phyloP scores from a whole-genome alignment of 2,888 invertebrate species.

The Xestia ashworthii region DNA sequence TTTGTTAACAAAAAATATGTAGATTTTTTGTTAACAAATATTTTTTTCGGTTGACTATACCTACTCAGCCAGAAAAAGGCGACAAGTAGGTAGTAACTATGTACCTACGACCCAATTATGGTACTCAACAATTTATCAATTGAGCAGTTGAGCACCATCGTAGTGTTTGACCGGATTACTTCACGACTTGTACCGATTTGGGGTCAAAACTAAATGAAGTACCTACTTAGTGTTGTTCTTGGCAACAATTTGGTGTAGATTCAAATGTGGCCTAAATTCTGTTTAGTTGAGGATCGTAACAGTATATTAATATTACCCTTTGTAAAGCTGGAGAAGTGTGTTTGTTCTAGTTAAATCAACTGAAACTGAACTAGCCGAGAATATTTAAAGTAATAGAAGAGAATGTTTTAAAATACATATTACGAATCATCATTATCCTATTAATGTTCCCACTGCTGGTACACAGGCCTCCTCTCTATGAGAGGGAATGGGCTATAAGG shows the following conservation, averaged over 20 bases:
- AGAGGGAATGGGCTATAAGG: too few species aligned
- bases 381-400: not conserved
- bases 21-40: constrained; percentile 23
- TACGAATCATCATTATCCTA: too few species aligned
- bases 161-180: constrained; percentile 55
- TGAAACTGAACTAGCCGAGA: not conserved
- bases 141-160: constrained; percentile 45
- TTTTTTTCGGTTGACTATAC: constrained; percentile 30
- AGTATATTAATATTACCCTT: not conserved
- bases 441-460: too few species aligned
- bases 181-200: constrained; percentile 29
- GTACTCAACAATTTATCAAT: constrained; percentile 51
- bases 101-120: constrained; percentile 34
- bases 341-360: constrained; percentile 8
- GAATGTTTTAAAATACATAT: not conserved
- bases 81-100: constrained; percentile 40
- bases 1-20: too few species aligned
- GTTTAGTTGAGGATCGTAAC: constrained; percentile 17
- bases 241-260: constrained; percentile 26
- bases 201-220: constrained; percentile 44
- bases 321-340: constrained; percentile 1
- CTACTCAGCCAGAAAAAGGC: constrained; percentile 33
- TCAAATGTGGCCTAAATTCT: constrained; percentile 26
- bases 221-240: constrained; percentile 40
- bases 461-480: too few species aligned